These are phyloP conservation scores for Dasysyrphus tricinctus DNA, from an alignment of 2,888 invertebrate species.

Conservation along the genomic window DNA sequence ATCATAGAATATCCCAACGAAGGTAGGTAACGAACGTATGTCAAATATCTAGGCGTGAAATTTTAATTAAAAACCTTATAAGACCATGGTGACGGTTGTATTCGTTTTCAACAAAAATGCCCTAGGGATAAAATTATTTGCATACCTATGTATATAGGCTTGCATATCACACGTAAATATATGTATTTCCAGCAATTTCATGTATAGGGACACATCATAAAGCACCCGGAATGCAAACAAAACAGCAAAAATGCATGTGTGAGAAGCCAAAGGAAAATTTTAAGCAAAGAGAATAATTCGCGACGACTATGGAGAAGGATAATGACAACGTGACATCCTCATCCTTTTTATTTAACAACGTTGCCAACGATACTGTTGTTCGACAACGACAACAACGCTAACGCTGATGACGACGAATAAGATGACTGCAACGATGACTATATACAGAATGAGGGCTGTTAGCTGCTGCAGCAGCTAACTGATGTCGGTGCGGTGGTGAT, in stretches of 20 bases:
- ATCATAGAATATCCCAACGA: slow-evolving; percentile 16
- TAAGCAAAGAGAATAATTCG: slow-evolving; percentile 23
- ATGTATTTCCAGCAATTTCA: slow-evolving; percentile 22
- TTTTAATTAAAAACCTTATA: slow-evolving; percentile 67
- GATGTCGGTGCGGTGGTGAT: background rate
- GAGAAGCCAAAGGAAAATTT: slow-evolving; percentile 7
- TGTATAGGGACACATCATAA: slow-evolving; percentile 26
- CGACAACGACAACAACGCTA: slow-evolving; percentile 13
- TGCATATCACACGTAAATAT: background rate
- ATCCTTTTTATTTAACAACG: slow-evolving; percentile 71
- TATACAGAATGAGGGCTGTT: slow-evolving; percentile 4
- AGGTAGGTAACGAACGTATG: slow-evolving; percentile 57
- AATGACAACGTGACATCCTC: slow-evolving; percentile 68
- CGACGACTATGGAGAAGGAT: slow-evolving; percentile 7
- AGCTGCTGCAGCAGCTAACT: slow-evolving; percentile 15
- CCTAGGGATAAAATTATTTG: background rate
- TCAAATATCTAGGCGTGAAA: slow-evolving; percentile 70
- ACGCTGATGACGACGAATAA: slow-evolving; percentile 1
- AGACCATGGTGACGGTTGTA: slow-evolving; percentile 12
- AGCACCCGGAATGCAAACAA: slow-evolving; percentile 49
- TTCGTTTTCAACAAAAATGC: slow-evolving; percentile 7
- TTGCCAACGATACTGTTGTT: slow-evolving; percentile 70
- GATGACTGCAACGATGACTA: slow-evolving; percentile 6
- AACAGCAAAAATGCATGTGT: slow-evolving; percentile 40
- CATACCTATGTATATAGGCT: background rate